phyloP scores from a whole-genome alignment of 2,888 invertebrate species.

The Junonia oenone region DNA sequence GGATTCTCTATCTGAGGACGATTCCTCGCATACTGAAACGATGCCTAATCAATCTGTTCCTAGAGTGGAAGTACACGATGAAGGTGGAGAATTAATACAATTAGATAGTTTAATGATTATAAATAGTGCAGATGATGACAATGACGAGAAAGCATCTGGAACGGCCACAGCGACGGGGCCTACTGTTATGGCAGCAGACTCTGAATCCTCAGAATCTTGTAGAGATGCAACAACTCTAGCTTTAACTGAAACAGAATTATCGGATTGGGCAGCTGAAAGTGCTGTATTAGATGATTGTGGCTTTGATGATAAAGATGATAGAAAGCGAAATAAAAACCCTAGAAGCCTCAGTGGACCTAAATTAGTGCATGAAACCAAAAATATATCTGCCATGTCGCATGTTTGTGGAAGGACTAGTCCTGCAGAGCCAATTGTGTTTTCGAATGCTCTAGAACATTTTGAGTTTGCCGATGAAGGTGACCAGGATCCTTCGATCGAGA shows the following conservation, averaged over 20 bases:
- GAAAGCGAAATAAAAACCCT: conserved; percentile 52
- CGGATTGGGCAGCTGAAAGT: conserved; percentile 92
- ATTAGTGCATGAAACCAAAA: conserved; percentile 60
- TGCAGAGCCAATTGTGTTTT: conserved; percentile 50
- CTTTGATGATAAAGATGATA: conserved; percentile 56
- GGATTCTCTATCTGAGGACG: conserved; percentile 75
- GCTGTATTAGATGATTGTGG: conserved; percentile 87
- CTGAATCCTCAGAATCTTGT: conserved; percentile 82
- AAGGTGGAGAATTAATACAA: conserved; percentile 83
- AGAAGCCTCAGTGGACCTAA: conserved; percentile 59
- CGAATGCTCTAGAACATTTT: conserved; percentile 85
- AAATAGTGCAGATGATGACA: conserved; percentile 44
- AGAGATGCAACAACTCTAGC: conserved; percentile 85
- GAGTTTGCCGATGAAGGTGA: conserved; percentile 93
- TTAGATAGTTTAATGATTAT: conserved; percentile 80
- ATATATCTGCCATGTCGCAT: conserved; percentile 59
- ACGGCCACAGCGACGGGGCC: conserved; percentile 62
- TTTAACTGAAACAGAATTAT: conserved; percentile 91
- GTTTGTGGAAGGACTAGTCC: conserved; percentile 65
- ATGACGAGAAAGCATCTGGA: conserved; percentile 48
- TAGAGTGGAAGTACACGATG: conserved; percentile 85
- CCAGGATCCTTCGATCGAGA: conserved; percentile 86
- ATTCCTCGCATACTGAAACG: conserved; percentile 60
- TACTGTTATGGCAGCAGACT: conserved; percentile 59
- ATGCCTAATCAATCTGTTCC: conserved; percentile 79